Base-by-base conservation (phyloP, 2,888 invertebrate genomes). In the Stenurella melanura region DNA sequence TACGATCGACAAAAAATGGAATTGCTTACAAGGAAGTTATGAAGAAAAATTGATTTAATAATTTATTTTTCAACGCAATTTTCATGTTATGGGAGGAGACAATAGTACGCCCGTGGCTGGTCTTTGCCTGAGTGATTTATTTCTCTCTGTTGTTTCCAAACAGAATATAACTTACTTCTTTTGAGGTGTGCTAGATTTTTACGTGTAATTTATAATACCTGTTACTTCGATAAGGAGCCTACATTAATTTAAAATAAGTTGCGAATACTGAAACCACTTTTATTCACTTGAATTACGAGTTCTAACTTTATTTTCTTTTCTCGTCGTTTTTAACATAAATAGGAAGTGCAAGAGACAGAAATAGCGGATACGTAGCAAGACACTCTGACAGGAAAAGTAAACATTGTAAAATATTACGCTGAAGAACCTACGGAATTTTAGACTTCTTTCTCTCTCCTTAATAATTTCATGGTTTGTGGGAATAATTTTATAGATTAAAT, bases 361-460 rank as follows among this genome's bases (percentile, higher is more conserved):
- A 67, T 73, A 21, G 26, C 17, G 73, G 42, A 73, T 58, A 67
- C 67, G 34, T 21, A 38, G 57, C 57, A 64, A n/a, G 73, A 73
- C 73, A 73, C 57, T 73, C 64, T 73, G 73, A 60, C 67, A 58
- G 21, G 58, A 58, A 60, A 73, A 57, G 67, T 64, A 73, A 73
- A 73, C 73, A 73, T 60, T 67, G 58, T 73, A 66, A 73, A 73
- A 67, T 73, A 73, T 73, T 60, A 73, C 74, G 69, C 56, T 56
- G 58, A 58, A 19, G 18, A n/a, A n/a, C 30, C 30, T 34, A 9
- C n/a, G 34, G n/a, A 34, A 61, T 34, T 26, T 19, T 12, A 21
- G 34, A 63, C 19, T 42, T 19, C 42, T 19, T 15, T 42, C 4
- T 21, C 15, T 42, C 12, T 50, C 50, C 19, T 50, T 67, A 67